These are phyloP conservation scores for Podabrus alpinus DNA, from an alignment of 2,888 invertebrate species.

Conservation along the genomic window DNA sequence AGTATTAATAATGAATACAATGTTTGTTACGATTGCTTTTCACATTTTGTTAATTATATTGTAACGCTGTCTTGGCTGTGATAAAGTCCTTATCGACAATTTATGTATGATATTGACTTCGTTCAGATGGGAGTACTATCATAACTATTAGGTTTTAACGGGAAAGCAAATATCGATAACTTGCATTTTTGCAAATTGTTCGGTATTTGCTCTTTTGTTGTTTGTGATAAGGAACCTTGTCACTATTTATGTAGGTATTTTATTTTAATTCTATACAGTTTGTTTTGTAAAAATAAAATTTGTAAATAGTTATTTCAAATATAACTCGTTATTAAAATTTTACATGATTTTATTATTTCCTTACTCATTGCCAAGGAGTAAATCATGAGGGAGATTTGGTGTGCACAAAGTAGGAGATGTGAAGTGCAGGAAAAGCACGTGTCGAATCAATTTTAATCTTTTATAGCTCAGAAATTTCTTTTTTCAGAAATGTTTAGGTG, in stretches of 20 bases:
- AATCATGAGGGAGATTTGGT: no score
- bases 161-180: conserved; percentile 11
- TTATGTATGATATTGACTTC: conserved; percentile 62
- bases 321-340: conserved; percentile 33
- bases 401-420: no score
- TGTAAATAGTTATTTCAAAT: conserved; percentile 38
- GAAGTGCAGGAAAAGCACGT: no score
- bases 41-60: conserved; percentile 32
- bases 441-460: no score
- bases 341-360: neutral
- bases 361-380: neutral
- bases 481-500: no score
- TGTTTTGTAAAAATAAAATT: conserved; percentile 40
- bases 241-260: conserved; percentile 49
- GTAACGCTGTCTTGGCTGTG: conserved; percentile 57
- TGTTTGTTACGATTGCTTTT: conserved; percentile 24
- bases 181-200: conserved; percentile 23
- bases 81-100: conserved; percentile 60
- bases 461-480: no score
- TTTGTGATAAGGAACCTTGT: conserved; percentile 57
- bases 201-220: conserved; percentile 17
- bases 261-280: conserved; percentile 41
- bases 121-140: conserved; percentile 63
- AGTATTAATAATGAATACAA: conserved; percentile 17
- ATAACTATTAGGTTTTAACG: conserved; percentile 47